These are phyloP conservation scores for Ciconia boyciana DNA, from an alignment of 2,113 vertebrate species.

Conservation along the genomic window DNA sequence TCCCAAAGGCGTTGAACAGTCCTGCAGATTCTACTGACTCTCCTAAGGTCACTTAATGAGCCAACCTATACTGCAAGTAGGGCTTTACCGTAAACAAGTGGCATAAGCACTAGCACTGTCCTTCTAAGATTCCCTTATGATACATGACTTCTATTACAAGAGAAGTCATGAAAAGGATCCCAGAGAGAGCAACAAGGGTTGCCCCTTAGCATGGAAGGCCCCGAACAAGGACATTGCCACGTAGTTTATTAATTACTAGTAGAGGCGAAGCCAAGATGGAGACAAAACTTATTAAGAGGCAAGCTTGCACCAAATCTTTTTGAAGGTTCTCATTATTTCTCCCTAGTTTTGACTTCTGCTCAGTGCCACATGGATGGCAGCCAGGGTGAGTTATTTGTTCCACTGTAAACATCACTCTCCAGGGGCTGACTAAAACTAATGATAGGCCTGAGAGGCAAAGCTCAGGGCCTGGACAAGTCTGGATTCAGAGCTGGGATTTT, in stretches of 20 bases:
- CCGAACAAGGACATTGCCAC: not conserved
- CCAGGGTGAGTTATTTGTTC: not conserved
- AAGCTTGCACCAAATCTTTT: not conserved
- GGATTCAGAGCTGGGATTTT: not conserved
- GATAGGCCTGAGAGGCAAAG: not conserved
- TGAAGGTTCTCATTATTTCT: not conserved
- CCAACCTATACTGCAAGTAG: not conserved
- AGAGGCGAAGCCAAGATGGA: not conserved
- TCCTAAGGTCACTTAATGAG: not conserved
- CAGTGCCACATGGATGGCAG: not conserved
- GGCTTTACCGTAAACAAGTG: not conserved
- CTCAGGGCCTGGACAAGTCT: not conserved
- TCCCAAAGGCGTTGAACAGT: not conserved
- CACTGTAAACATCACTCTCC: not conserved
- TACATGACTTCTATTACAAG: not conserved
- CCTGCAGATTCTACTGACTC: not conserved
- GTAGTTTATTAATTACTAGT: not conserved
- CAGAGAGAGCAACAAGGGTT: not conserved
- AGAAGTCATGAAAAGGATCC: not conserved
- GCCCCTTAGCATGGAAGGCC: not conserved
- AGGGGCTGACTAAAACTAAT: not conserved
- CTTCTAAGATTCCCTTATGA: not conserved
- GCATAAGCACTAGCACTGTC: not conserved
- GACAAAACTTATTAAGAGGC: not conserved
- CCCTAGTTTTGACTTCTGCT: not conserved